A percentile compares a stretch with the other conserved stretches of the same genome.
Conservation (phyloP, 1,140 invertebrate genomes). For the Caerostris extrusa region DNA sequence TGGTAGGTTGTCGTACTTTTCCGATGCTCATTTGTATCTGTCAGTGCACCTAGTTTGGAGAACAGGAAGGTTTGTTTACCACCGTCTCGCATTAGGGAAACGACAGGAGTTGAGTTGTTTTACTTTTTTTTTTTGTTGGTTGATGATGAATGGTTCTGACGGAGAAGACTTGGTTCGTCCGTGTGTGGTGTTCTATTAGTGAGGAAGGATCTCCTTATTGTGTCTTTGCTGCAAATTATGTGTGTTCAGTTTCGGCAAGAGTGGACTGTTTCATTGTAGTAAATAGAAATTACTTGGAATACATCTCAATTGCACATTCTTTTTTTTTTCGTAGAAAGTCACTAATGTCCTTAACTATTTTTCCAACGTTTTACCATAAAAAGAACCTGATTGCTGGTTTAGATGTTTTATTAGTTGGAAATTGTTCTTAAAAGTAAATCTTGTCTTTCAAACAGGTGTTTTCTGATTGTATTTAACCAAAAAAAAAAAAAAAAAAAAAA, state of each 20-base stretch:
- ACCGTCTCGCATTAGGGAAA: background rate
- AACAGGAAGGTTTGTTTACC: background rate
- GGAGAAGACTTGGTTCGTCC: background rate
- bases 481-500: too few relatives aligned
- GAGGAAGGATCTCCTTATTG: background rate
- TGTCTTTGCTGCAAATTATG: background rate
- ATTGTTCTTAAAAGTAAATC: too few relatives aligned
- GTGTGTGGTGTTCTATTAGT: background rate
- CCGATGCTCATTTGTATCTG: conserved; percentile 55
- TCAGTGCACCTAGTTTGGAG: background rate
- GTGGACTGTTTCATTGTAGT: background rate
- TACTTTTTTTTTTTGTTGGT: background rate
- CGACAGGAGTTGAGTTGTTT: background rate
- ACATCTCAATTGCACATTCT: background rate
- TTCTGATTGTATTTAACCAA: too few relatives aligned
- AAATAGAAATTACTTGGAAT: background rate
- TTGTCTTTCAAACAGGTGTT: too few relatives aligned
- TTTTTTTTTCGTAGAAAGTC: too few relatives aligned
- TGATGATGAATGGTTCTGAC: background rate
- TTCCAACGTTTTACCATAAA: too few relatives aligned
- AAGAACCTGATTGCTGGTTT: too few relatives aligned
- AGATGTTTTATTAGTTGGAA: too few relatives aligned
- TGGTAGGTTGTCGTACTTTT: background rate
- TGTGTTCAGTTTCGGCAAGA: background rate
- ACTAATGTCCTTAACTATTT: too few relatives aligned